A percentile compares a stretch with the other conserved stretches of the same genome.
Evolutionary conservation across 2,113 vertebrate species (phyloP).

Genomic region (Pelusios castaneus): DNA sequence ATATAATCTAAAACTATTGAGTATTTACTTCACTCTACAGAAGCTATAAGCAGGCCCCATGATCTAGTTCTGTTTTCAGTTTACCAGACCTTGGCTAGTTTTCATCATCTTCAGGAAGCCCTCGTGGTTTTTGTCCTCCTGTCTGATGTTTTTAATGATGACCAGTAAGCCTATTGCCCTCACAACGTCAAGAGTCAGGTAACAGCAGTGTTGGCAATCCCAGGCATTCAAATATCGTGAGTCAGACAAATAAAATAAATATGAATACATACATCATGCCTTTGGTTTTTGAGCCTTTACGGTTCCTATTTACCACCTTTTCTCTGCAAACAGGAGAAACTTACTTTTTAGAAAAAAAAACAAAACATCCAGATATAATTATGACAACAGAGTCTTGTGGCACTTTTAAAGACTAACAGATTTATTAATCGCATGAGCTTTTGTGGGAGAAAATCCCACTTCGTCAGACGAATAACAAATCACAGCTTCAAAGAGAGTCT

Average conservation of each 20-base stretch:
- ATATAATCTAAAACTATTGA: background rate
- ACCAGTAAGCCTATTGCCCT: background rate
- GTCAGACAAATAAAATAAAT: too few species aligned
- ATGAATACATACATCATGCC: too few species aligned
- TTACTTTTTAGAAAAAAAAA: background rate
- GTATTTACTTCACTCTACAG: background rate
- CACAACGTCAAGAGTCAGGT: background rate
- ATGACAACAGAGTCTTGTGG: too few species aligned
- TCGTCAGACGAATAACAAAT: too few species aligned
- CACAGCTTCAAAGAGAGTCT: too few species aligned
- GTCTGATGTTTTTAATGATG: background rate
- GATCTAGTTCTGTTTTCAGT: background rate
- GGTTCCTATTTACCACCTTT: background rate
- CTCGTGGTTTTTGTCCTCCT: background rate
- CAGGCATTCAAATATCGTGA: background rate
- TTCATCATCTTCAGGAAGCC: background rate
- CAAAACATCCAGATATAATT: too few species aligned
- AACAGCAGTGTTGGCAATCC: background rate
- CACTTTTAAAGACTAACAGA: too few species aligned
- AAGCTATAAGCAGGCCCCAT: background rate
- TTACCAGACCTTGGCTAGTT: background rate
- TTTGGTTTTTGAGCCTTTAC: background rate
- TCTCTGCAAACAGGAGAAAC: background rate
- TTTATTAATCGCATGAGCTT: too few species aligned
- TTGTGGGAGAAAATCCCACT: too few species aligned